phyloP scores from a whole-genome alignment of 1,140 invertebrate genomes.

The Sweltsa coloradensis region DNA sequence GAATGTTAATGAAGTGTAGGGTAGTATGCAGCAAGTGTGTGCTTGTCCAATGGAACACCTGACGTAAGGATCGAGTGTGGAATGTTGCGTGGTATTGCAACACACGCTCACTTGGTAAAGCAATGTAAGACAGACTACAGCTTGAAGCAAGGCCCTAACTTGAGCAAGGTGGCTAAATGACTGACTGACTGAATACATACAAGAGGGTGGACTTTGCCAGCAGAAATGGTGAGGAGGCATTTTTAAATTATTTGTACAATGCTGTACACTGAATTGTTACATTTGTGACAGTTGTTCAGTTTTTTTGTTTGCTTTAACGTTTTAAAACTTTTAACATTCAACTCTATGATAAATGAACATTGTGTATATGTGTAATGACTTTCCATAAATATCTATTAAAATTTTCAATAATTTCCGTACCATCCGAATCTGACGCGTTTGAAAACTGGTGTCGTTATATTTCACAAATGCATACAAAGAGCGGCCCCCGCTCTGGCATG shows the following conservation, averaged over 20 bases:
- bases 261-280: slow-evolving; percentile 13
- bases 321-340: slow-evolving; percentile 14
- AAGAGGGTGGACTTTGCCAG: slow-evolving; percentile 3
- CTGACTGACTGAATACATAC: slow-evolving; percentile 1
- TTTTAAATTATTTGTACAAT: slow-evolving; percentile 6
- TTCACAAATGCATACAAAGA: slow-evolving; percentile 5
- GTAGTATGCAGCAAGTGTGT: slow-evolving; percentile 1
- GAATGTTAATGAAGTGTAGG: slow-evolving; percentile 5
- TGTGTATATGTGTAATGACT: slow-evolving; percentile 10
- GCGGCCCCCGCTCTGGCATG: neutral
- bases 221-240: neutral
- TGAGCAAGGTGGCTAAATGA: neutral
- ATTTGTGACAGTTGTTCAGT: slow-evolving; percentile 8
- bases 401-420: neutral
- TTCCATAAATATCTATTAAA: slow-evolving; percentile 12
- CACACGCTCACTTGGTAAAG: too few species aligned
- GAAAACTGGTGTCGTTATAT: neutral
- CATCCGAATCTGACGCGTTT: neutral
- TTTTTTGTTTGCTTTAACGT: slow-evolving; percentile 4
- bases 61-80: too few species aligned
- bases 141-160: slow-evolving; percentile 1
- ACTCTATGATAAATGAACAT: slow-evolving; percentile 14
- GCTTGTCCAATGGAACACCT: slow-evolving; percentile 9
- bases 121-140: too few species aligned
- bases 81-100: too few species aligned